Base-by-base conservation (phyloP, 2,113 vertebrate genomes). In the Lota lota region DNA sequence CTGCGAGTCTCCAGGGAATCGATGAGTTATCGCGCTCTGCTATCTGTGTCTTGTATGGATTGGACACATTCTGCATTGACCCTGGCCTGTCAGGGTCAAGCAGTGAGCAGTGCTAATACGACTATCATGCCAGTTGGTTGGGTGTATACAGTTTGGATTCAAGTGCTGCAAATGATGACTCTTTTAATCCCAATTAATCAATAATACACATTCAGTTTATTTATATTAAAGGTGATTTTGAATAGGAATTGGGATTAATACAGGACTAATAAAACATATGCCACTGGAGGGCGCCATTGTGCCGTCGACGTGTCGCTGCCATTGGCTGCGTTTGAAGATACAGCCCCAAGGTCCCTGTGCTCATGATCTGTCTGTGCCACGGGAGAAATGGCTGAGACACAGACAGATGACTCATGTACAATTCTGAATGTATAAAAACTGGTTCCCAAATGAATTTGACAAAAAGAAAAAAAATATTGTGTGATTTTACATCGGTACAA, bases 281-380 rank as follows among this genome's bases (percentile, higher is more conserved):
- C 53, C 88, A 87, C 80, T 79, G 72, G 76, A 33, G 83, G 87
- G 83, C n/a, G 75, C 73, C 81, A 65, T 67, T 65, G 76, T 8
- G 73, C 74, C 71, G 65, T 2, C 20, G 33, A 68, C 72, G 47
- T 2, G 20, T 61, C 56, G 53, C 59, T 58, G 74, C 40, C 40
- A 47, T 11, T 10, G 40, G 8, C 40, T 60, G 59, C 69, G 66
- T 73, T 70, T 66, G 62, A 14, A 74, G 73, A 68, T 69, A 66
- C 21, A 67, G 72, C 77, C 82, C 83, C 79, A 7, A 36, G 83
- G 74, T 76, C 83, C 81, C 87, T 69, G n/a, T 12, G 77, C 79
- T 87, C 85, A 79, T 90, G 87, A 90, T 87, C 77, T 82, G 63
- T 69, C 17, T 53, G 81, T 75, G 82, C 77, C 47, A 8, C 68